phyloP scores from a whole-genome alignment of 1,140 invertebrate genomes.

The Drosophila virilis region DNA sequence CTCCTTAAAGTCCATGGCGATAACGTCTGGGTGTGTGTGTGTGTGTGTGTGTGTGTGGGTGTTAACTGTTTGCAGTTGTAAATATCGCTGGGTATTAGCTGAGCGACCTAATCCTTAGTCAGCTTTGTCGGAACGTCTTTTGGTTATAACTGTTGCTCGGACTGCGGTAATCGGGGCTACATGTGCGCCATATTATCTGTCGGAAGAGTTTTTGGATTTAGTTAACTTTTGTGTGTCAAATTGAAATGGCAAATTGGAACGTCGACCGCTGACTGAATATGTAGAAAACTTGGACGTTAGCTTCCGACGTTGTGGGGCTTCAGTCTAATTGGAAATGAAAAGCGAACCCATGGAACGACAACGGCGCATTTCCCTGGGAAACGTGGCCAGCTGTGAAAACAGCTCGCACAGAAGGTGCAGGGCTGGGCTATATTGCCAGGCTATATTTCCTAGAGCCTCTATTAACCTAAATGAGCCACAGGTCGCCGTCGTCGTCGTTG shows the following conservation, averaged over 20 bases:
- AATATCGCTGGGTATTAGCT: slow-evolving; percentile 5
- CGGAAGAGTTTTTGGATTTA: slow-evolving; percentile 15
- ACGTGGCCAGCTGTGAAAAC: slow-evolving; percentile 64
- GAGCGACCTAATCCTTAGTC: slow-evolving; percentile 14
- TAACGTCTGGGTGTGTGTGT: background rate
- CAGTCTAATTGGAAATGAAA: slow-evolving; percentile 64
- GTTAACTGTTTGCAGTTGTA: slow-evolving; percentile 13
- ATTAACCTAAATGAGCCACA: slow-evolving; percentile 47
- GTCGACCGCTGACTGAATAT: slow-evolving; percentile 60
- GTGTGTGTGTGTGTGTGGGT: background rate
- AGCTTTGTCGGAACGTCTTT: slow-evolving; percentile 9
- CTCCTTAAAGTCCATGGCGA: slow-evolving; percentile 77
- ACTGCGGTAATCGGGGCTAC: slow-evolving; percentile 22
- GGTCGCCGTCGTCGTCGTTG: slow-evolving; percentile 30
- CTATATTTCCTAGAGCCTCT: slow-evolving; percentile 8
- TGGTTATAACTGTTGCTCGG: slow-evolving; percentile 17
- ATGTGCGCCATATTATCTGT: slow-evolving; percentile 49
- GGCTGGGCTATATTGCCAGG: background rate
- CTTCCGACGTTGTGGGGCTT: slow-evolving; percentile 71
- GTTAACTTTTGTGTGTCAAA: slow-evolving; percentile 42
- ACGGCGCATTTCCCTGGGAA: slow-evolving; percentile 45
- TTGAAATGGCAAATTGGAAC: slow-evolving; percentile 61
- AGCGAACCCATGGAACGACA: slow-evolving; percentile 41
- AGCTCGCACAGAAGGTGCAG: background rate
- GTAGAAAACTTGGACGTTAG: slow-evolving; percentile 51